Percentiles rank a stretch among this genome's conserved stretches.
Evolutionary conservation across 1,140 invertebrate species (phyloP).

Genomic region (Drosophila miranda): DNA sequence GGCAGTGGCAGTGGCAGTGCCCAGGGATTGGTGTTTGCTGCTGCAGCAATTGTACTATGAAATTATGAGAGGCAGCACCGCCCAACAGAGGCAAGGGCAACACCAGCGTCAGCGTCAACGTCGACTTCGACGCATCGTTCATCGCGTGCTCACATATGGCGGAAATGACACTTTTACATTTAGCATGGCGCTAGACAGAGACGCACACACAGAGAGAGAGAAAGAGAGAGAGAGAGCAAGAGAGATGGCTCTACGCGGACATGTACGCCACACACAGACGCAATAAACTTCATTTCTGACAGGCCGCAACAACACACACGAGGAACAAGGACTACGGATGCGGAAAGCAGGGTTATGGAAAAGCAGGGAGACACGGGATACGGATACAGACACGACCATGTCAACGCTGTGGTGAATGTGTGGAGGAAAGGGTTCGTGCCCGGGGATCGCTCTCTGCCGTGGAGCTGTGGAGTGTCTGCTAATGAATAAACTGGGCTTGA

Average conservation of each 20-base stretch:
- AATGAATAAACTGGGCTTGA: slow-evolving; percentile 66
- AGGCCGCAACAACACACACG: slow-evolving; percentile 63
- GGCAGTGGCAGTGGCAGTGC: slow-evolving; percentile 10
- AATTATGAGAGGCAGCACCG: slow-evolving; percentile 55
- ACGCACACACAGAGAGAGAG: slow-evolving; percentile 10
- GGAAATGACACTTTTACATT: slow-evolving; percentile 79
- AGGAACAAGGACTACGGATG: slow-evolving; percentile 23
- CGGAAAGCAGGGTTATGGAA: background rate
- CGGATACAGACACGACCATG: slow-evolving; percentile 51
- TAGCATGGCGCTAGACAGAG: slow-evolving; percentile 41
- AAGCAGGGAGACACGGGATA: slow-evolving; percentile 3
- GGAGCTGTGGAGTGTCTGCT: slow-evolving; percentile 17
- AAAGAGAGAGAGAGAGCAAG: background rate
- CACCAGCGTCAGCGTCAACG: slow-evolving; percentile 24
- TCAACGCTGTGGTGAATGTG: slow-evolving; percentile 66
- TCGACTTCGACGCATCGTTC: slow-evolving; percentile 72
- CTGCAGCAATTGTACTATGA: slow-evolving; percentile 65
- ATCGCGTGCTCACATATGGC: slow-evolving; percentile 74
- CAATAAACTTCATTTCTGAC: slow-evolving; percentile 77
- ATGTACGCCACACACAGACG: slow-evolving; percentile 64
- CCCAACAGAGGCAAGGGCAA: slow-evolving; percentile 20
- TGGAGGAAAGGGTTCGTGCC: slow-evolving; percentile 1
- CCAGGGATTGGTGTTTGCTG: slow-evolving; percentile 23
- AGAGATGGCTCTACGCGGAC: slow-evolving; percentile 14
- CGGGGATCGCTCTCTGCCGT: background rate